phyloP scores from a whole-genome alignment of 2,888 invertebrate species.

The Argyra leucocephala region DNA sequence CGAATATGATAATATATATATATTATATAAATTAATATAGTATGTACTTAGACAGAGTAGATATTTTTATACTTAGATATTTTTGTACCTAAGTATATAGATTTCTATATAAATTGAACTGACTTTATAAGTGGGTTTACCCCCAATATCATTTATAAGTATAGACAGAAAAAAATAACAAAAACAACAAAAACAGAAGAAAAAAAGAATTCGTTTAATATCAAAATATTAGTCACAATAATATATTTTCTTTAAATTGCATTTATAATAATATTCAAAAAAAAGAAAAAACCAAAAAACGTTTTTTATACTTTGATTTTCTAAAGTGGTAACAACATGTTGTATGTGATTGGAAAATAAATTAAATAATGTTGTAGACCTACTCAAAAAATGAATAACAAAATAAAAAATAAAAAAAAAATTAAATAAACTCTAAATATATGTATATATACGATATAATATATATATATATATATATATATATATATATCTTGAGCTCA shows the following conservation, averaged over 20 bases:
- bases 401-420: background rate
- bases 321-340: slow-evolving; percentile 2
- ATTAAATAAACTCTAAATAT: background rate
- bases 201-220: background rate
- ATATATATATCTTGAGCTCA: background rate
- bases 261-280: background rate
- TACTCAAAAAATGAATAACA: background rate
- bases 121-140: background rate
- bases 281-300: background rate
- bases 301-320: background rate
- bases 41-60: no score
- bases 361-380: slow-evolving; percentile 3
- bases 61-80: no score
- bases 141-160: background rate
- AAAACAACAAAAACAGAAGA: background rate
- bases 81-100: no score
- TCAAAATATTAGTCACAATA: background rate
- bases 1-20: background rate
- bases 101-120: background rate
- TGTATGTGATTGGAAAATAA: slow-evolving; percentile 4
- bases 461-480: background rate
- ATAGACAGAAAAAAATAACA: background rate
- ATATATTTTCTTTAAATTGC: background rate
- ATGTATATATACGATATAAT: background rate
- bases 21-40: no score